phyloP scores from a whole-genome alignment of 2,888 invertebrate genomes.

The Seladonia tumulorum region DNA sequence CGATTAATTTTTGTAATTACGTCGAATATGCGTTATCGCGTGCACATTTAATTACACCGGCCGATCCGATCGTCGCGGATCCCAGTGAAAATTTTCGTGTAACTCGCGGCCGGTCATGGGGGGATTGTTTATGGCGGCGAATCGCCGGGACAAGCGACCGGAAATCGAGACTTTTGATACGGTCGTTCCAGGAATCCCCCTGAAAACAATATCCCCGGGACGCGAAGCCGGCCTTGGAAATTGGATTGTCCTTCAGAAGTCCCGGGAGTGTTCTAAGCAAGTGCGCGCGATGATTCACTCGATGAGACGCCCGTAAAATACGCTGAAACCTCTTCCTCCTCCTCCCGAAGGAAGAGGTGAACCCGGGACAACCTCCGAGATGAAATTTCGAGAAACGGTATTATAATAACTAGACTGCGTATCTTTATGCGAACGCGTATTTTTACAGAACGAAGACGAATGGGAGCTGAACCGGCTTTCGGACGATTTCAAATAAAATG shows the following conservation, averaged over 20 bases:
- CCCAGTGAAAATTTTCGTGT: not conserved
- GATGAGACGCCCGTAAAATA: conserved; percentile 60
- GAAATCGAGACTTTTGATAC: conserved; percentile 28
- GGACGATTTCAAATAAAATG: not conserved
- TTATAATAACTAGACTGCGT: conserved; percentile 15
- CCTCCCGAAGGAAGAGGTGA: not conserved
- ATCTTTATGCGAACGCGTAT: not conserved
- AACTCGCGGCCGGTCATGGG: not conserved
- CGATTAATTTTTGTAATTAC: conserved; percentile 66
- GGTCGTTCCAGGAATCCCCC: conserved; percentile 35
- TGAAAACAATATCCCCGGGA: conserved; percentile 64
- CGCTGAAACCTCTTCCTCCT: conserved; percentile 46
- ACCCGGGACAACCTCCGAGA: conserved; percentile 32
- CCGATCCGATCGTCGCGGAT: not conserved
- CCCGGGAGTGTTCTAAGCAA: conserved; percentile 64
- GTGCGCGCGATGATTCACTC: conserved; percentile 66
- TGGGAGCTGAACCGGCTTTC: not conserved
- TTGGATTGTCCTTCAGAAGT: conserved; percentile 71
- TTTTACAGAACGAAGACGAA: not conserved
- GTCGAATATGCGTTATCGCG: not conserved
- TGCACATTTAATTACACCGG: conserved; percentile 9
- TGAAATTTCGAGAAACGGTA: conserved; percentile 31
- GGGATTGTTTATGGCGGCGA: not conserved
- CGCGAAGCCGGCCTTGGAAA: conserved; percentile 63
- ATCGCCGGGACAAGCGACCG: not conserved